phyloP scores from a whole-genome alignment of 1,140 invertebrate genomes.

The Pseudachorutes palmiensis region DNA sequence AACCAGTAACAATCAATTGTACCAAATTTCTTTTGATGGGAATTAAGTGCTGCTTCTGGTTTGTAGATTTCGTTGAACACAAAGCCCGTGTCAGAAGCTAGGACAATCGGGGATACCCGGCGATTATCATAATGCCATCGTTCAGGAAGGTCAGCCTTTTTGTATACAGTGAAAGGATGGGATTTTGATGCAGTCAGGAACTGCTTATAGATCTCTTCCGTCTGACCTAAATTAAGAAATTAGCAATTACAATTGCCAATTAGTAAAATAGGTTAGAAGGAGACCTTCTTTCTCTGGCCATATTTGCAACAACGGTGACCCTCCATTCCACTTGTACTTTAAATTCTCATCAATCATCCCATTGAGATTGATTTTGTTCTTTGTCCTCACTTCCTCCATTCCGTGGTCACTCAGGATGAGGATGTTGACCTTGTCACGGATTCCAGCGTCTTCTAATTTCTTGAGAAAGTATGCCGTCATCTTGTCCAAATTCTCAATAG shows the following conservation, averaged over 20 bases:
- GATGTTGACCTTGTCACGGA: slow-evolving; percentile 54
- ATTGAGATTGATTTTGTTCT: slow-evolving; percentile 40
- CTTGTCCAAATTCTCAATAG: slow-evolving; percentile 50
- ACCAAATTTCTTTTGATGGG: too few relatives aligned
- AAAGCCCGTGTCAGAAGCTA: slow-evolving; percentile 52
- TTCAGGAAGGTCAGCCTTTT: slow-evolving; percentile 49
- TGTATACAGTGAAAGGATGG: slow-evolving; percentile 50
- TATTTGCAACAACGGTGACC: slow-evolving; percentile 48
- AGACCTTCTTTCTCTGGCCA: slow-evolving; percentile 45
- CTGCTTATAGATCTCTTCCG: slow-evolving; percentile 14
- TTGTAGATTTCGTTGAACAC: slow-evolving; percentile 46
- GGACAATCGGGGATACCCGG: slow-evolving; percentile 51
- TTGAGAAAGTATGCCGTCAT: slow-evolving; percentile 52
- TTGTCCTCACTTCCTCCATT: slow-evolving; percentile 51
- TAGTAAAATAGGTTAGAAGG: too few relatives aligned
- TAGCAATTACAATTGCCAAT: neutral
- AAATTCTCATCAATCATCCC: slow-evolving; percentile 47
- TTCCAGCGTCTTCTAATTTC: slow-evolving; percentile 45
- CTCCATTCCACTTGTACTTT: slow-evolving; percentile 50
- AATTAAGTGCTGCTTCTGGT: too few relatives aligned
- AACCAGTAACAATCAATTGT: too few relatives aligned
- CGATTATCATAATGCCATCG: slow-evolving; percentile 50
- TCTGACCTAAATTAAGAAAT: slow-evolving; percentile 5
- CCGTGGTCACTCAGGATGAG: slow-evolving; percentile 67
- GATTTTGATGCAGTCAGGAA: slow-evolving; percentile 45